phyloP scores from a whole-genome alignment of 2,888 invertebrate genomes.

The Lasiommata megera region DNA sequence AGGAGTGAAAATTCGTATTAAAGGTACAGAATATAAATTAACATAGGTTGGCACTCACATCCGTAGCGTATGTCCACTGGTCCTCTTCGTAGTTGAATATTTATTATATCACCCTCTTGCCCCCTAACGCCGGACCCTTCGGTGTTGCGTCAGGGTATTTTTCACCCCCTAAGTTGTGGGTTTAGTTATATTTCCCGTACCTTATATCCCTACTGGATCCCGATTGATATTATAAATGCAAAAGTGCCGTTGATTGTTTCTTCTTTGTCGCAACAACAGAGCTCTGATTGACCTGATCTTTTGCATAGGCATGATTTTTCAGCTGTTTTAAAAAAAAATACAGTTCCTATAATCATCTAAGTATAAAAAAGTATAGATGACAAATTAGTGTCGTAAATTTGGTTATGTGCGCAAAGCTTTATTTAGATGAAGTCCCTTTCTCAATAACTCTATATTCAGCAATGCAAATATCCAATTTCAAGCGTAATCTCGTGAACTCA shows the following conservation, averaged over 20 bases:
- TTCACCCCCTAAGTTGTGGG: background rate
- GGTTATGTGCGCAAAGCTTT: background rate
- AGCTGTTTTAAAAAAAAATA: too few species aligned
- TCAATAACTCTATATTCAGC: background rate
- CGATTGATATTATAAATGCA: background rate
- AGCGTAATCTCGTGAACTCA: background rate
- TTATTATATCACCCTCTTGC: conserved; percentile 58
- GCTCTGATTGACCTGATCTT: too few species aligned
- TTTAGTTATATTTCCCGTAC: background rate
- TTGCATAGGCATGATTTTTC: too few species aligned
- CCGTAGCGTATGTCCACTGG: conserved; percentile 48
- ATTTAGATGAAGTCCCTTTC: background rate
- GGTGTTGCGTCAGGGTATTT: background rate
- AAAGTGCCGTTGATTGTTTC: background rate
- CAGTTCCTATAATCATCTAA: too few species aligned
- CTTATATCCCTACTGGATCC: background rate
- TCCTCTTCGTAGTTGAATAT: conserved; percentile 68
- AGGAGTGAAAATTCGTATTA: background rate
- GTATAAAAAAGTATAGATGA: too few species aligned
- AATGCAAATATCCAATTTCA: background rate
- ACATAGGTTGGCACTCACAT: conserved; percentile 34
- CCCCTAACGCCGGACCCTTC: background rate
- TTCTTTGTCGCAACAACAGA: too few species aligned
- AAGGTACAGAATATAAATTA: conserved; percentile 17
- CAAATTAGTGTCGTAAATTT: background rate